Conservation (phyloP, 2,113 vertebrate genomes). For the Orcinus orca region DNA sequence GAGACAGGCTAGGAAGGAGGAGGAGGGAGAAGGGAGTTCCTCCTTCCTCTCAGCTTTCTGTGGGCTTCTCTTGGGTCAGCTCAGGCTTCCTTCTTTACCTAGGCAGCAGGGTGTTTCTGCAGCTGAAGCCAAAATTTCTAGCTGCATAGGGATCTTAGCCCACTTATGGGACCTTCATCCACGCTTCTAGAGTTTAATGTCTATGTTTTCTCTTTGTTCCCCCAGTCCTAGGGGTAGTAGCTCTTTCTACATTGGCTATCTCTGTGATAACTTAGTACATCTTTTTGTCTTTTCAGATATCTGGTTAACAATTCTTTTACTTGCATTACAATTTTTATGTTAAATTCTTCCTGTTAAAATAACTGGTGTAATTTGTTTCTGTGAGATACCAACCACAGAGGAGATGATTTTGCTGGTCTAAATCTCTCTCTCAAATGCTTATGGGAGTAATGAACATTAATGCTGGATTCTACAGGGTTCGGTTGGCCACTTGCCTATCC, state of each 20-base stretch:
- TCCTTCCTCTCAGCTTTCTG: not conserved
- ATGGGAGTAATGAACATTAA: not conserved
- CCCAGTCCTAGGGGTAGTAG: not conserved
- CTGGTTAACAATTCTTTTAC: not conserved
- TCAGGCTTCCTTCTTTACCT: not conserved
- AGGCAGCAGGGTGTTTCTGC: not conserved
- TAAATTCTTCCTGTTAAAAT: not conserved
- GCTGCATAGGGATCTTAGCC: not conserved
- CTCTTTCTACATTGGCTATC: not conserved
- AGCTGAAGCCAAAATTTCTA: not conserved
- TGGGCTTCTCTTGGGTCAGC: not conserved
- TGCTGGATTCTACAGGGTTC: not conserved
- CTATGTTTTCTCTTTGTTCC: not conserved
- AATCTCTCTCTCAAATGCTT: not conserved
- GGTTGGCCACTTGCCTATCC: not conserved
- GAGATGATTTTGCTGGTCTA: not conserved
- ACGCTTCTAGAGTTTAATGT: not conserved
- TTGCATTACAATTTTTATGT: not conserved
- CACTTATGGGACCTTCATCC: not conserved
- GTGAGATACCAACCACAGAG: not conserved
- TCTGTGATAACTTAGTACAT: not conserved
- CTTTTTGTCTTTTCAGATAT: not conserved
- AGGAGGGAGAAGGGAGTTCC: not conserved
- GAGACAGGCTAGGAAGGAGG: not conserved
- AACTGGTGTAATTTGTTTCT: not conserved